phyloP scores from a whole-genome alignment of 2,113 vertebrate species.

The Lepisosteus osseus region DNA sequence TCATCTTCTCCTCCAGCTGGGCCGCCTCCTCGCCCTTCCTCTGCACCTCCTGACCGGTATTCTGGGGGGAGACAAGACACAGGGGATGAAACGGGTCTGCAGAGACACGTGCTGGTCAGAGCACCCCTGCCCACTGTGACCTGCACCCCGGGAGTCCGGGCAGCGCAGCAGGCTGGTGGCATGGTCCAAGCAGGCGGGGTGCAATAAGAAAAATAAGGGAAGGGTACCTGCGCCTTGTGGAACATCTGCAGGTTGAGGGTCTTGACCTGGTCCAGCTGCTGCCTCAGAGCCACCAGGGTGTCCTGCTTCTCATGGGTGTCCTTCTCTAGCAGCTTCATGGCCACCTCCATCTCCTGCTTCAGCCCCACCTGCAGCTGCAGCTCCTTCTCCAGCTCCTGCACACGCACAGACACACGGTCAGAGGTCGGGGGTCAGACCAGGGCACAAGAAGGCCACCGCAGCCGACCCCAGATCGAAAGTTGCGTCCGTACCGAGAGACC shows the following conservation, averaged over 20 bases:
- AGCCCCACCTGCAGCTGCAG: constrained; percentile 88
- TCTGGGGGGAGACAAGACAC: constrained; percentile 55
- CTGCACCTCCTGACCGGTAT: constrained; percentile 71
- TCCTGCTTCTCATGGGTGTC: constrained; percentile 96
- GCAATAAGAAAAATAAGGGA: too few species aligned
- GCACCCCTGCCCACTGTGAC: too few species aligned
- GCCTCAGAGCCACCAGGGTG: constrained; percentile 80
- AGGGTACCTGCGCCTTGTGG: constrained; percentile 85
- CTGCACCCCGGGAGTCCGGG: too few species aligned
- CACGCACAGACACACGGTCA: background rate
- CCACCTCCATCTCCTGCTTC: constrained; percentile 97
- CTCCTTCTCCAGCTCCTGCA: constrained; percentile 90
- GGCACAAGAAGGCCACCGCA: too few species aligned
- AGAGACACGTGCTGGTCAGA: too few species aligned
- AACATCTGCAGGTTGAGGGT: constrained; percentile 95
- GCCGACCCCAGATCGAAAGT: too few species aligned
- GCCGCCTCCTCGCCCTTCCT: constrained; percentile 77
- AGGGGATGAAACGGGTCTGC: background rate
- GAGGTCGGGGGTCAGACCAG: too few species aligned
- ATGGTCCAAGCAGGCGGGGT: too few species aligned
- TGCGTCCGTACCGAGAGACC: too few species aligned
- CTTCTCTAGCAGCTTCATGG: constrained; percentile 95
- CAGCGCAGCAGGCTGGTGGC: too few species aligned
- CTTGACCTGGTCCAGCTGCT: constrained; percentile 94
- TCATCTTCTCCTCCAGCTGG: constrained; percentile 79